Conservation (phyloP, 2,113 vertebrate species). For the Carlito syrichta region DNA sequence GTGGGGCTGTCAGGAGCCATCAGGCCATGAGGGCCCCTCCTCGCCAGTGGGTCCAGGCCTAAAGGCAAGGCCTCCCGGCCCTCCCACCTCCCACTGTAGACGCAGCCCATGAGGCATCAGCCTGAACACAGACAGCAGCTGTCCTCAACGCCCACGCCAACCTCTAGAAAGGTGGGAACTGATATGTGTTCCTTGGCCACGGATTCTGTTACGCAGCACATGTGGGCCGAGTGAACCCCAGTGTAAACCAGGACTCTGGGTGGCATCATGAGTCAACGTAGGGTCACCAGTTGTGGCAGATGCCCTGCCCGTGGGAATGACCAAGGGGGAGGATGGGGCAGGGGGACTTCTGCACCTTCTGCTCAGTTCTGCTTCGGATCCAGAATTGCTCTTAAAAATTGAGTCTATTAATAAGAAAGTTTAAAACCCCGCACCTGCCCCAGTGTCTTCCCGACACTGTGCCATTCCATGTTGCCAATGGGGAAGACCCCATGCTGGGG, state of each 20-base stretch:
- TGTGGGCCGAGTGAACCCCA: not conserved
- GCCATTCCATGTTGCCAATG: no score
- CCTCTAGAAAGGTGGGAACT: no score
- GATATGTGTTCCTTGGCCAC: no score
- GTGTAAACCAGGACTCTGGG: not conserved
- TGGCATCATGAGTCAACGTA: rapidly evolving
- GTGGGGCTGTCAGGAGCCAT: not conserved
- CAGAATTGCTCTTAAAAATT: not conserved
- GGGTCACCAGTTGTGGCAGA: rapidly evolving
- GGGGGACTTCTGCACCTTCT: not conserved
- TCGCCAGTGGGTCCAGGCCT: not conserved
- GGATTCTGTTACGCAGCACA: not conserved
- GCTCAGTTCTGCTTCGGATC: not conserved
- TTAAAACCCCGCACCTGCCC: not conserved
- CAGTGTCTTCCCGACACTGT: no score
- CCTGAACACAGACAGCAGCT: not conserved
- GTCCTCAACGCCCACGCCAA: no score
- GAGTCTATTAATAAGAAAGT: not conserved
- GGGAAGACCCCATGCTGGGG: no score
- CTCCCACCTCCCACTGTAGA: no score
- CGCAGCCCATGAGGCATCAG: no score
- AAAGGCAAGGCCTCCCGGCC: no score
- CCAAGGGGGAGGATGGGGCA: no score
- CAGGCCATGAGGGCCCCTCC: not conserved
- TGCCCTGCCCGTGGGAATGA: no score